Evolutionary conservation across 2,797 vertebrate genomes (phyloP).

Genomic region (Eidolon dupreanum): DNA sequence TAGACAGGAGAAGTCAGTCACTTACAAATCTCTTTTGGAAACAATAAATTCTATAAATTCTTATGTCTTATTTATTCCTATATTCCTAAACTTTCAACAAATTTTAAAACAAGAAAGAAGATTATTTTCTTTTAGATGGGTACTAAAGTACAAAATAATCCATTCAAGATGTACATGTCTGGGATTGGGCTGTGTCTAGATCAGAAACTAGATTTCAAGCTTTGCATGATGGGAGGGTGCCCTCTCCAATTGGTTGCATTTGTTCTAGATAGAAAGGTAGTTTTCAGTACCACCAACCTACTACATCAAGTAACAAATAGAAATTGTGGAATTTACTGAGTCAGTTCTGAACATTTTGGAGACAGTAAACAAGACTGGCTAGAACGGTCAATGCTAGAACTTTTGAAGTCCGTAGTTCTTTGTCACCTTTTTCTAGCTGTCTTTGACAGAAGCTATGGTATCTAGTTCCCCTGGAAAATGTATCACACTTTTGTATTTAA

Average conservation of each 20-base stretch:
- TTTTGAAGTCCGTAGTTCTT: slow-evolving; percentile 71
- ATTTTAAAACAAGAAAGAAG: slow-evolving; percentile 26
- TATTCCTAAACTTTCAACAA: not conserved
- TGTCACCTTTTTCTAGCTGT: slow-evolving; percentile 63
- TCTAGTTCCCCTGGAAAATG: slow-evolving; percentile 33
- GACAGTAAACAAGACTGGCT: slow-evolving; percentile 19
- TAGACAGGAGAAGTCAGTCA: not conserved
- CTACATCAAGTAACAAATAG: not conserved
- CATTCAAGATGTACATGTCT: not conserved
- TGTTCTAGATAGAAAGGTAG: not conserved
- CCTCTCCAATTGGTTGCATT: not conserved
- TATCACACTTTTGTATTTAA: slow-evolving; percentile 6
- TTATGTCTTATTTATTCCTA: slow-evolving; percentile 24
- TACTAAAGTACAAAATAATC: not conserved
- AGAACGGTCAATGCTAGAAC: slow-evolving; percentile 18
- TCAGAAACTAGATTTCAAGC: slow-evolving; percentile 16
- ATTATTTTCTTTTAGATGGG: not conserved
- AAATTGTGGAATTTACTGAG: not conserved
- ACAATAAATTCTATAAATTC: not conserved
- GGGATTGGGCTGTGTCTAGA: slow-evolving; percentile 18
- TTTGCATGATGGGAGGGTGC: not conserved
- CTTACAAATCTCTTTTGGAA: not conserved
- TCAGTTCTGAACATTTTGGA: not conserved
- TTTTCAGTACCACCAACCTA: not conserved
- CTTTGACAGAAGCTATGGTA: slow-evolving; percentile 72